phyloP scores from a whole-genome alignment of 2,888 invertebrate species.

The Agrotis segetum region DNA sequence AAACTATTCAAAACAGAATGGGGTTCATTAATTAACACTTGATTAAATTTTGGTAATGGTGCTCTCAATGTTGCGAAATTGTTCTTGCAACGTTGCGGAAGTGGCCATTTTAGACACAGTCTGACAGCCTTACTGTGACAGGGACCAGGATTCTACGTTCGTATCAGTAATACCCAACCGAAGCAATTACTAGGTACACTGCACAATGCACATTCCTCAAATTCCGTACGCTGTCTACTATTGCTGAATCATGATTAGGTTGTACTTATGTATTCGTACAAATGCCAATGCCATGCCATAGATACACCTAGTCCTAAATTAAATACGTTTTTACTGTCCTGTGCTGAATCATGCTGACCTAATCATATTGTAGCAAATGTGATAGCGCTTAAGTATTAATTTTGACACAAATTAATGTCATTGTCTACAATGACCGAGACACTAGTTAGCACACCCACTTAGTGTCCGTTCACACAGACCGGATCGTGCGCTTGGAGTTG shows the following conservation, averaged over 20 bases:
- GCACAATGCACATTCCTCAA: not conserved
- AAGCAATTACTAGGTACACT: not conserved
- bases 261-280: not conserved
- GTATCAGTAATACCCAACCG: not conserved
- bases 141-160: too few species aligned
- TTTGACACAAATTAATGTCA: not conserved
- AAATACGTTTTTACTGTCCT: not conserved
- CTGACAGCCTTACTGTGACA: too few species aligned
- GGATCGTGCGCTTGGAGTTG: too few species aligned
- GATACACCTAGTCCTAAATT: not conserved
- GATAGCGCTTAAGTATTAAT: not conserved
- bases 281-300: too few species aligned
- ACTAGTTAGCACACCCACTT: too few species aligned
- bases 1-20: too few species aligned
- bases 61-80: too few species aligned
- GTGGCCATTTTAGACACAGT: too few species aligned
- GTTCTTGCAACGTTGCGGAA: too few species aligned
- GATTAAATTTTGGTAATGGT: too few species aligned
- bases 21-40: too few species aligned
- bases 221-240: not conserved
- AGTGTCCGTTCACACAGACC: too few species aligned
- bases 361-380: not conserved
- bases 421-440: not conserved
- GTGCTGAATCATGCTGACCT: not conserved
- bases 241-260: not conserved